Conservation (phyloP, 2,113 vertebrate species). For the Nothoprocta perdicaria region DNA sequence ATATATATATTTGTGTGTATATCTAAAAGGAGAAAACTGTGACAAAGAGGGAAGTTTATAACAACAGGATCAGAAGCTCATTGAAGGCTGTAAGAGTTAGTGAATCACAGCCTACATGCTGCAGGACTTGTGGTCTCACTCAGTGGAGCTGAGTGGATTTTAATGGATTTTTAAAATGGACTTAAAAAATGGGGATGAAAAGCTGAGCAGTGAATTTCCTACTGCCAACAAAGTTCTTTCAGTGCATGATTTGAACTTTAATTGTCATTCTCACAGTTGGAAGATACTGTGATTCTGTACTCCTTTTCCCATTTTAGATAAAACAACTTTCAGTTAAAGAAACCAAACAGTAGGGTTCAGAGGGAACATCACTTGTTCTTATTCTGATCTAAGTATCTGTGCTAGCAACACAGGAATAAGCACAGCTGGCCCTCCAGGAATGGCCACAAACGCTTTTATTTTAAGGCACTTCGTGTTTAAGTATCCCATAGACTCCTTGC, state of each 20-base stretch:
- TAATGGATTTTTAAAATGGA: not conserved
- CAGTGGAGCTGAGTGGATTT: not conserved
- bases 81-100: not conserved
- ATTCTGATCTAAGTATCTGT: not conserved
- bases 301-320: not conserved
- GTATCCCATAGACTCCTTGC: not conserved
- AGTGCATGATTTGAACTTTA: not conserved
- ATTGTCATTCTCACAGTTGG: not conserved
- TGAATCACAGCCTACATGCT: not conserved
- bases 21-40: not conserved
- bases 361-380: not conserved
- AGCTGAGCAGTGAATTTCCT: not conserved
- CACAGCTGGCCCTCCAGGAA: not conserved
- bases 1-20: not conserved
- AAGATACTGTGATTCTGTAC: not conserved
- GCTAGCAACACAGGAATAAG: not conserved
- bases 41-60: not conserved
- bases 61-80: not conserved
- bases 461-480: slow-evolving; percentile 30
- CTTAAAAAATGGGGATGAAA: not conserved
- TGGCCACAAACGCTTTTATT: slow-evolving; percentile 33
- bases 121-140: not conserved
- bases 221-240: not conserved
- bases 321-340: not conserved
- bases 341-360: not conserved